Evolutionary conservation across 2,888 invertebrate species (phyloP), one percentile per base, ranked within the genome.

Genomic region (Caenorhabditis zanzibari): DNA sequence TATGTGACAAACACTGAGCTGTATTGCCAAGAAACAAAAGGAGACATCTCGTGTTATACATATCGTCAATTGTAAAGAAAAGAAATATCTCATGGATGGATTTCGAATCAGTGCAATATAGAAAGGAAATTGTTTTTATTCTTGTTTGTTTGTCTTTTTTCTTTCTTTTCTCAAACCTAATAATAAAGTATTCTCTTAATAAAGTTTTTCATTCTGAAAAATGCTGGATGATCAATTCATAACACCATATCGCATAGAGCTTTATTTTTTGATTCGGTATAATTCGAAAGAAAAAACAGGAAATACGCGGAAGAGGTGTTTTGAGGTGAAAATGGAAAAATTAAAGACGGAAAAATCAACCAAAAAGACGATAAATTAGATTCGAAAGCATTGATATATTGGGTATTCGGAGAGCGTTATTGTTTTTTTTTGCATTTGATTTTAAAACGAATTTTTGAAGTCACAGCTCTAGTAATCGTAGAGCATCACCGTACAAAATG

Each of bases 1-100:
- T 91, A 91, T 79, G 90, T 91, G 24, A 91, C 91, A 24, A 91
- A 91, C 82, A 91, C 91, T 7, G 91, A 91, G 82, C 82, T 91
- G 32, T 91, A 85, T 82, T 91, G 91, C 84, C 91, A 91, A 76
- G 90, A 91, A 58, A 88, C 90, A 22, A 88, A 89, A 74, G 87
- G 85, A 22, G 86, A 87, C 63, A 90, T 91, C 54, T 89, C 89
- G 28, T 91, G 91, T 84, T 91, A 91, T 73, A 89, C 90, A 10
- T 91, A 91, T 81, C 81, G 91, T 49, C 91, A 91, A 73, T 75
- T 91, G 71, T 91, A 85, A 82, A 49, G 12, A 66, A 19, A 64
- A 35, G 22, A 49, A 66, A 35, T n/a, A 63, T 63, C 63, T 63
- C 24, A 26, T 38, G 38, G 38, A 56, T 56, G 56, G 56, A 56